Conservation (phyloP, 2,888 invertebrate genomes). For the Drepana falcataria region DNA sequence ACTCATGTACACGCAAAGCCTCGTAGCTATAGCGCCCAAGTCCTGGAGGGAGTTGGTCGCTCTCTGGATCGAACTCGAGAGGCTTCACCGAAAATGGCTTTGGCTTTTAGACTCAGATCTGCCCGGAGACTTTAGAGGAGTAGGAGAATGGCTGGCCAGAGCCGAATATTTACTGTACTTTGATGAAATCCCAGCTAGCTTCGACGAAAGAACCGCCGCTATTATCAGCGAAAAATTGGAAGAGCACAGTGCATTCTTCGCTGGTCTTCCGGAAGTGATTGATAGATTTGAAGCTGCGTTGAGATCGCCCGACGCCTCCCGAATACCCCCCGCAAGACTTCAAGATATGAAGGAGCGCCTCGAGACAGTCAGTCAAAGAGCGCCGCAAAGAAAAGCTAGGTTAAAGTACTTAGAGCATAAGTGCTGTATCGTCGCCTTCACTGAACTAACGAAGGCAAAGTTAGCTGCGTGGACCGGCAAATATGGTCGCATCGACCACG, state of each 20-base stretch:
- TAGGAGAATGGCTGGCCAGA: conserved; percentile 94
- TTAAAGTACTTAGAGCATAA: conserved; percentile 95
- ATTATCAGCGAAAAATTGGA: conserved; percentile 92
- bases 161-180: conserved; percentile 90
- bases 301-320: conserved; percentile 81
- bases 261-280: conserved; percentile 86
- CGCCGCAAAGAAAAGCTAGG: conserved; percentile 89
- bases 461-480: conserved; percentile 93
- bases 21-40: conserved; percentile 88
- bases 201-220: conserved; percentile 93
- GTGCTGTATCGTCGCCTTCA: conserved; percentile 94
- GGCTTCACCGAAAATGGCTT: conserved; percentile 90
- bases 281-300: conserved; percentile 88
- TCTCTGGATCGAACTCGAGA: conserved; percentile 89
- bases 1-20: conserved; percentile 88
- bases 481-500: conserved; percentile 90
- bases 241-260: conserved; percentile 94
- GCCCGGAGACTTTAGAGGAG: conserved; percentile 90
- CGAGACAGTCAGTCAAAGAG: conserved; percentile 85
- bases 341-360: conserved; percentile 89
- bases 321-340: conserved; percentile 88
- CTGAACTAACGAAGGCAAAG: conserved; percentile 93
- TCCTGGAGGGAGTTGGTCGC: conserved; percentile 91
- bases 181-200: conserved; percentile 88
- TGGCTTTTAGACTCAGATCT: conserved; percentile 91